Base-by-base conservation (phyloP, 2,888 invertebrate genomes). In the Glomeris marginata region DNA sequence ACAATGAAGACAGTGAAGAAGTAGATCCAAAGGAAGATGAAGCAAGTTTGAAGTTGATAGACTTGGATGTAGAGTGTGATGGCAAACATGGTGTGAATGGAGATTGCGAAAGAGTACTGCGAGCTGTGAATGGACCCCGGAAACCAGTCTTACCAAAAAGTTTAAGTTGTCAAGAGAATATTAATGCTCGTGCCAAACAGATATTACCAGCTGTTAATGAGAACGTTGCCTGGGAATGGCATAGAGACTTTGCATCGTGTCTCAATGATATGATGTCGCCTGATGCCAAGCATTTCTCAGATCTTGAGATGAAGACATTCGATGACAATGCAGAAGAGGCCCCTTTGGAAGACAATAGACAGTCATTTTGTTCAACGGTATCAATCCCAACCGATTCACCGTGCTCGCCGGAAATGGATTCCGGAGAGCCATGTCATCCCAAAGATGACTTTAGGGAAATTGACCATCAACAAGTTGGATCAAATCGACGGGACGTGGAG, bases 201-300 rank as follows among this genome's bases (percentile, higher is more conserved):
- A 18, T 15, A 5, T 8, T 36, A 36, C 46, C 46, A 18, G 46
- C 37, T 16, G 46, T 46, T 8, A 38, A 37, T 2, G 46, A 46
- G 46, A 34, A 46, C 18, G 20, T 22, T 18, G 46, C 46, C 2
- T 46, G 46, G 46, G 46, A 46, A 18, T 46, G 36, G 35, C 46
- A 18, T 38, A 44, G 50, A 15, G 57, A 57, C 33, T 57, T 57
- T 33, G 59, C 57, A 11, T 54, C 54, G 8, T 56, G 56, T 46
- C 46, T 59, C n/a, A 57, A 57, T 45, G n/a, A 37, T 4, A 35
- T 34, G 22, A 49, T 33, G n/a, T 37, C 49, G 6, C 49, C 49
- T 8, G 49, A 49, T 38, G 45, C 38, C 45, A 11, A 42, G 15
- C 36, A 43, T 4, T 49, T 36, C 37, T 42, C 49, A 3, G 21